phyloP scores from a whole-genome alignment of 2,797 vertebrate species.

The Tapera naevia region DNA sequence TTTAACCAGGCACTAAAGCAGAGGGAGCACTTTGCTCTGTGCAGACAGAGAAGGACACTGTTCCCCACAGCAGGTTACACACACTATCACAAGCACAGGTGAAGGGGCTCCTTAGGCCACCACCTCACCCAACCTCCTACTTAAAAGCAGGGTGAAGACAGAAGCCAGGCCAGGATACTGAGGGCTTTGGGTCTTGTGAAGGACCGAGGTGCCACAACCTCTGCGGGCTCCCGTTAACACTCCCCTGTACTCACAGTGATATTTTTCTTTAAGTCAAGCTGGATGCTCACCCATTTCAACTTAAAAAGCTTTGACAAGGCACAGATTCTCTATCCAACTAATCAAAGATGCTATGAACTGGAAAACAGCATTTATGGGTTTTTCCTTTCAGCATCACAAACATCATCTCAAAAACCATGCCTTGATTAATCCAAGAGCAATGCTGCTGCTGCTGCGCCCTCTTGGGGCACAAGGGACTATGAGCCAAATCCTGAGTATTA shows the following conservation, averaged over 20 bases:
- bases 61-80: no score
- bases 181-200: neutral
- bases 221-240: neutral
- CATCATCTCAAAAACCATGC: neutral
- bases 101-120: neutral
- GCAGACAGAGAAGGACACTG: neutral
- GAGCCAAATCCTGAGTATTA: neutral
- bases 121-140: neutral
- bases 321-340: neutral
- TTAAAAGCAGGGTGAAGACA: neutral
- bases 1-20: neutral
- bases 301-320: neutral
- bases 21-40: neutral
- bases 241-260: fast-evolving
- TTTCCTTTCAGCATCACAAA: neutral
- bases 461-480: neutral
- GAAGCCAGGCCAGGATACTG: neutral
- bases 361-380: neutral
- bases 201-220: neutral
- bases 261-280: neutral
- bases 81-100: fast-evolving
- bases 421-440: neutral
- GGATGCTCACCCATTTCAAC: neutral
- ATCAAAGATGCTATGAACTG: neutral
- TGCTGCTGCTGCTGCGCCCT: neutral